Evolutionary conservation across 2,113 vertebrate genomes (phyloP).

Genomic region (Aix galericulata): DNA sequence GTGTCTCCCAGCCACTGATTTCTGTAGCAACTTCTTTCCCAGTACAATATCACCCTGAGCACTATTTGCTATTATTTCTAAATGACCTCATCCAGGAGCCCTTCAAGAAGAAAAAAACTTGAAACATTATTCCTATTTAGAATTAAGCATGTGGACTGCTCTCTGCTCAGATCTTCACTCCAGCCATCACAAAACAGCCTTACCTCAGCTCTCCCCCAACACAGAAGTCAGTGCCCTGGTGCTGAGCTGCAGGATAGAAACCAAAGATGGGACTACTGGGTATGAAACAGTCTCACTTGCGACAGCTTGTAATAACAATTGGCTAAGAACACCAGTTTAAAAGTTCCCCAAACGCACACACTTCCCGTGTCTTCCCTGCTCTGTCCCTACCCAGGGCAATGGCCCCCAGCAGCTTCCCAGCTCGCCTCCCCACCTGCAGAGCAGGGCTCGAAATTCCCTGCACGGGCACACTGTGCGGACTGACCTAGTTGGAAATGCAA

Average conservation of each 20-base stretch:
- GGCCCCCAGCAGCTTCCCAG: not conserved
- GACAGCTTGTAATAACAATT: no score
- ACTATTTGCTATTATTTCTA: not conserved
- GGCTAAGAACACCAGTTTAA: not conserved
- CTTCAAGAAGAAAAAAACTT: not conserved
- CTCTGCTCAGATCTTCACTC: not conserved
- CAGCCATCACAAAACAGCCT: not conserved
- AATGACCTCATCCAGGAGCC: not conserved
- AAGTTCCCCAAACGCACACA: not conserved
- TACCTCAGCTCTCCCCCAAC: not conserved
- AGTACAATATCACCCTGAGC: not conserved
- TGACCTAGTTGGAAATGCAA: not conserved
- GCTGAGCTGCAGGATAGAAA: not conserved
- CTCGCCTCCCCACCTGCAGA: not conserved
- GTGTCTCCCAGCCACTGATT: not conserved
- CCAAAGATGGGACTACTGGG: not conserved
- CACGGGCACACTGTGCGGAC: accelerated
- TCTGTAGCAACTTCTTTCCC: not conserved
- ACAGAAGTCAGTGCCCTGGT: not conserved
- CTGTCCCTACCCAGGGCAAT: accelerated
- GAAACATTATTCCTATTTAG: not conserved
- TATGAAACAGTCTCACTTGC: not conserved
- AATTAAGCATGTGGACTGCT: not conserved
- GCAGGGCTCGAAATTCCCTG: not conserved
- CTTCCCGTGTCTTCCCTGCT: accelerated